Evolutionary conservation across 2,113 vertebrate species (phyloP), one percentile per base, ranked within the genome.

Genomic region (Esox niger): DNA sequence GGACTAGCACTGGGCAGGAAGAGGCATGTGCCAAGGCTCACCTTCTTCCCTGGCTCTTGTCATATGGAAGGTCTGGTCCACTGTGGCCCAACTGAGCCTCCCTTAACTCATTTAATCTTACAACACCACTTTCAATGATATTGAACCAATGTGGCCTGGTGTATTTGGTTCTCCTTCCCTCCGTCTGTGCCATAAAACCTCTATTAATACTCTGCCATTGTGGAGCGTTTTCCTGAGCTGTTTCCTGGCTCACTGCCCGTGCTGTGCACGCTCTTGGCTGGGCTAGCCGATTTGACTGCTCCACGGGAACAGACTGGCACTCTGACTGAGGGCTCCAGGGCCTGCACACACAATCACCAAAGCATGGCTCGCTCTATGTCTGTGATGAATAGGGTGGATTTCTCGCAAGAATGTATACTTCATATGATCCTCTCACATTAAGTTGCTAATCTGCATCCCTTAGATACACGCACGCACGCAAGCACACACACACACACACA

Each of bases 281-380:
- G 73, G 84, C 84, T 84, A 74, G 79, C 78, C 81, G 87, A 85
- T 82, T 86, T 88, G 80, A 85, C 84, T 85, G 86, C 89, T 85
- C 89, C 84, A 82, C 89, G 85, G 89, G 89, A 90, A 89, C 88
- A 91, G 89, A 89, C 88, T 90, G 88, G 84, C 87, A 87, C 87
- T 88, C 88, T 86, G 78, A 80, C 86, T 87, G 87, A 86, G 89
- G 86, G 83, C 86, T 83, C 84, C 73, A 74, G 84, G 84, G 87
- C 83, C 84, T 84, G 71, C 75, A 62, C 59, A 79, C 81, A 83
- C 75, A 82, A 17, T 43, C 13, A 17, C 11, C 49, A 4, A 54
- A 54, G 49, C n/a, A 25, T 21, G 49, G 21, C n/a, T n/a, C 49
- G 21, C n/a, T n/a, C 49, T 43, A 0, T n/a, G 21, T 25, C 49